Conservation (phyloP, 1,140 invertebrate genomes). For the Charaxes varanes region DNA sequence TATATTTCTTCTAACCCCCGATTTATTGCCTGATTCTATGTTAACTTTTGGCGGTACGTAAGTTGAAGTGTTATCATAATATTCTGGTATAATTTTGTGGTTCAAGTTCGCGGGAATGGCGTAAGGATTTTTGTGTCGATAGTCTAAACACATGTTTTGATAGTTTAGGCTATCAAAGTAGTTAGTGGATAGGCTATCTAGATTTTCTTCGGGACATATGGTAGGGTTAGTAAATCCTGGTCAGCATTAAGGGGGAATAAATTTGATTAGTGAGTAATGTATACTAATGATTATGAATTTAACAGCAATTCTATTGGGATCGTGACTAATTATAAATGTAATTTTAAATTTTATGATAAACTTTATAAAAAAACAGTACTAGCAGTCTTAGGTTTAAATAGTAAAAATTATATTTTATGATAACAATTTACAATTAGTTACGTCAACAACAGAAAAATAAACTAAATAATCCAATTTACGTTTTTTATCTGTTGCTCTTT, state of each 20-base stretch:
- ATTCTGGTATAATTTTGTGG: slow-evolving; percentile 56
- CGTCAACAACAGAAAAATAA: no score
- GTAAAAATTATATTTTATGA: no score
- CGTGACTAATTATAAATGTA: slow-evolving; percentile 1
- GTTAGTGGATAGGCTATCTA: slow-evolving; percentile 64
- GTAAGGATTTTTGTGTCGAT: slow-evolving; percentile 67
- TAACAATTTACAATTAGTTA: no score
- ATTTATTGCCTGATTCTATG: slow-evolving; percentile 13
- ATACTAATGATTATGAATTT: slow-evolving; percentile 4
- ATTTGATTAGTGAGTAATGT: slow-evolving; percentile 30
- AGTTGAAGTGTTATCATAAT: slow-evolving; percentile 35
- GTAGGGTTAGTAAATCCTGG: slow-evolving; percentile 49
- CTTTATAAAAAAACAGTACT: no score
- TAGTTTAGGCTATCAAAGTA: slow-evolving; percentile 62
- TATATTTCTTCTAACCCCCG: slow-evolving; percentile 29
- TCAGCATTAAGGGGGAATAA: slow-evolving; percentile 47
- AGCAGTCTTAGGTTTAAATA: no score
- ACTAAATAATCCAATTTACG: no score
- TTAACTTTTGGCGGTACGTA: slow-evolving; percentile 36
- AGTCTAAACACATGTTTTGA: slow-evolving; percentile 47
- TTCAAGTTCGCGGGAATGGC: slow-evolving; percentile 71
- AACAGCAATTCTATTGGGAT: slow-evolving; percentile 4
- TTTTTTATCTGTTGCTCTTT: no score
- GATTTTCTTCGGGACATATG: slow-evolving; percentile 49
- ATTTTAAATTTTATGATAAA: neutral